Conservation (phyloP, 2,888 invertebrate species). For the Prenolepis imparis region DNA sequence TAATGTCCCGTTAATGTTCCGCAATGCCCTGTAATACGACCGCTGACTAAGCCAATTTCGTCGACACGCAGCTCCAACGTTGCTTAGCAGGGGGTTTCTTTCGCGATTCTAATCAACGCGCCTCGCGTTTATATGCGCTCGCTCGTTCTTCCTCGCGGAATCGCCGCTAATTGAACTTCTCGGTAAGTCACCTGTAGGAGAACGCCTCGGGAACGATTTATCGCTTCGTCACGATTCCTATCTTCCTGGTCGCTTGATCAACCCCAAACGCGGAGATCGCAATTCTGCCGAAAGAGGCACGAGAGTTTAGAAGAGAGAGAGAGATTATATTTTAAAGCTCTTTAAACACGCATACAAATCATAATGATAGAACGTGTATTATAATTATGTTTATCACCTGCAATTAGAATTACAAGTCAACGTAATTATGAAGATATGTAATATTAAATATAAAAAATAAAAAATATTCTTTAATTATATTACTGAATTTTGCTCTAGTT, state of each 20-base stretch:
- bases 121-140: slow-evolving; percentile 21
- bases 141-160: slow-evolving; percentile 63
- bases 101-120: slow-evolving; percentile 34
- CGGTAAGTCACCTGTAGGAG: slow-evolving; percentile 68
- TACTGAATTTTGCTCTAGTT: background rate
- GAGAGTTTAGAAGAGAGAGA: background rate
- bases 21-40: slow-evolving; percentile 75
- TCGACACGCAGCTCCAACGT: slow-evolving; percentile 55
- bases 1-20: slow-evolving; percentile 70
- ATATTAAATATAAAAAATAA: background rate
- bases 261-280: slow-evolving; percentile 3
- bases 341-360: background rate
- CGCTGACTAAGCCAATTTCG: slow-evolving; percentile 81
- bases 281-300: background rate
- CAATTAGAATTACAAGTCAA: background rate
- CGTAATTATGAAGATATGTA: no score
- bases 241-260: slow-evolving; percentile 30
- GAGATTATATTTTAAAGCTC: background rate
- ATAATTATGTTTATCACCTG: no score
- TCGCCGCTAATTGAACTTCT: slow-evolving; percentile 75
- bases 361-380: background rate
- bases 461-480: background rate
- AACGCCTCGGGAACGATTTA: slow-evolving; percentile 41
- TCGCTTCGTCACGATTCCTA: slow-evolving; percentile 39
- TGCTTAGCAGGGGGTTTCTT: slow-evolving; percentile 36